Percentiles rank a stretch among this genome's conserved stretches.
Conservation (phyloP, 2,888 invertebrate species). For the Gordius sp. region DNA sequence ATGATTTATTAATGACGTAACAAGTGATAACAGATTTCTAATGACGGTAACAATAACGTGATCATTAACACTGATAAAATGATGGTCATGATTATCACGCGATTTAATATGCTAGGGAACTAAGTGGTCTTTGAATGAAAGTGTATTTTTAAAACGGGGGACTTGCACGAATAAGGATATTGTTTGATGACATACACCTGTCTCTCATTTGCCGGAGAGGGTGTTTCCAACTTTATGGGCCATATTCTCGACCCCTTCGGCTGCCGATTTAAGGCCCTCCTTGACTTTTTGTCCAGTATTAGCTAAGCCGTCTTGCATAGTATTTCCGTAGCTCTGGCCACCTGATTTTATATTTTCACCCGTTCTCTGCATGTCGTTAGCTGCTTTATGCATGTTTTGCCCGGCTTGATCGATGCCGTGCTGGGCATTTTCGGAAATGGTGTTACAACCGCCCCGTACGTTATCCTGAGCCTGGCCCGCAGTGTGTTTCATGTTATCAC, state of each 20-base stretch:
- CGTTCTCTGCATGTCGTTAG: neutral
- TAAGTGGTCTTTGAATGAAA: no score
- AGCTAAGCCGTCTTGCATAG: neutral
- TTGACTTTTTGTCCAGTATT: neutral
- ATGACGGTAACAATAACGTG: no score
- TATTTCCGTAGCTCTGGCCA: neutral
- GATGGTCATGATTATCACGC: no score
- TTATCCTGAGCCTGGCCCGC: neutral
- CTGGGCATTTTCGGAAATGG: neutral
- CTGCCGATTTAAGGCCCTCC: neutral
- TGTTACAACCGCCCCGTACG: neutral
- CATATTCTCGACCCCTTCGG: neutral
- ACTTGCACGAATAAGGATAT: no score
- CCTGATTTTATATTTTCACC: neutral
- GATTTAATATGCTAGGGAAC: no score
- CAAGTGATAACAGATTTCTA: no score
- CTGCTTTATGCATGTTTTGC: neutral
- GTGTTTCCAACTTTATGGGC: neutral
- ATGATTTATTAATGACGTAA: no score
- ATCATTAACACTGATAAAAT: no score
- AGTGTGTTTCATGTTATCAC: neutral
- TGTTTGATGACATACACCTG: no score
- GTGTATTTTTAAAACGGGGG: no score
- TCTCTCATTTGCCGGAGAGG: neutral
- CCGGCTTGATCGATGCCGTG: constrained; percentile 11